These are phyloP conservation scores for Proterorhinus semilunaris DNA, from an alignment of 2,113 vertebrate species.

Conservation along the genomic window DNA sequence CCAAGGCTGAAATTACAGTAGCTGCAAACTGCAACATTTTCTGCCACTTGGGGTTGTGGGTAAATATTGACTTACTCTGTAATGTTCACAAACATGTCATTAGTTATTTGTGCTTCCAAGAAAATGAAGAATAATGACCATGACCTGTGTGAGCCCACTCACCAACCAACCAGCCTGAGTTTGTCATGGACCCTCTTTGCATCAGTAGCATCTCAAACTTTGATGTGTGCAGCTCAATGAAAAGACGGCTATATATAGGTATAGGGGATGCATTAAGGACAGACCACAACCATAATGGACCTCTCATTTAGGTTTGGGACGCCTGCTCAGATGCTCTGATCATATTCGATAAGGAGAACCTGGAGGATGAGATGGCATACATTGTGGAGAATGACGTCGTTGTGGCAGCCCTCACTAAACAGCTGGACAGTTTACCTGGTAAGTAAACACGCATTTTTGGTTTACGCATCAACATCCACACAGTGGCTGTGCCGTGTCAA, in stretches of 20 bases:
- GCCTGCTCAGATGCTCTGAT: constrained; percentile 97
- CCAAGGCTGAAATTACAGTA: constrained; percentile 48
- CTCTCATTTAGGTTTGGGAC: constrained; percentile 92
- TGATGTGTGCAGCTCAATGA: constrained; percentile 71
- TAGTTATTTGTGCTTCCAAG: constrained; percentile 61
- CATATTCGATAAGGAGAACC: constrained; percentile 91
- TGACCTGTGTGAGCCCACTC: constrained; percentile 19
- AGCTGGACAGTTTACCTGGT: constrained; percentile 88
- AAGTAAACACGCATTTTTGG: constrained; percentile 44
- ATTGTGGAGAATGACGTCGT: constrained; percentile 94
- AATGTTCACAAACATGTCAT: constrained; percentile 60
- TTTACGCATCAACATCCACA: constrained; percentile 27
- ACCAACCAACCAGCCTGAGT: constrained; percentile 26
- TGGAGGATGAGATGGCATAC: constrained; percentile 92
- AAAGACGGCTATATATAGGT: constrained; percentile 60
- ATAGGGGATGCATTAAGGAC: constrained; percentile 59
- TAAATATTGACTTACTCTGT: constrained; percentile 60
- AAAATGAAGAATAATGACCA: constrained; percentile 51
- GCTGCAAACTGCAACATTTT: constrained; percentile 43
- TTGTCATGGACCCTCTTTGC: constrained; percentile 44
- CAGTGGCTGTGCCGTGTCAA: constrained; percentile 8
- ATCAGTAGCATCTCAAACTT: constrained; percentile 46
- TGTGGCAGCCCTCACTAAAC: constrained; percentile 87
- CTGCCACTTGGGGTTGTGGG: constrained; percentile 44
- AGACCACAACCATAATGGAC: constrained; percentile 63